phyloP scores from a whole-genome alignment of 1,140 invertebrate genomes.

The Bombus waltoni region DNA sequence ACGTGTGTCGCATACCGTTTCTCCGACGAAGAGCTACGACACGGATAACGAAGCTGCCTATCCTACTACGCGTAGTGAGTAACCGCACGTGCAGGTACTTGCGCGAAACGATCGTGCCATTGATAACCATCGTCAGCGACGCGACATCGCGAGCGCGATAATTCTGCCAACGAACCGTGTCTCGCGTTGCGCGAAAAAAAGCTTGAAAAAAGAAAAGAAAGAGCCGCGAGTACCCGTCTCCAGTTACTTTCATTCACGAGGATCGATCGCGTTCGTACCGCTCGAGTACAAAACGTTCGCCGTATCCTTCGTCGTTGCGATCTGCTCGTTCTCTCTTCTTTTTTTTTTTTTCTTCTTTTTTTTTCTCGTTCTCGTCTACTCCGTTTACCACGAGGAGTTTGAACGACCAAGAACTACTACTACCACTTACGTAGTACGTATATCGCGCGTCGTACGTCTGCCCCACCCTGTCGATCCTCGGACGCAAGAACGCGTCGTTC shows the following conservation, averaged over 20 bases:
- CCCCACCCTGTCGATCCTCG: too few relatives aligned
- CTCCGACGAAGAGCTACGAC: too few relatives aligned
- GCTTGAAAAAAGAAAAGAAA: background rate
- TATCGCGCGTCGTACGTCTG: too few relatives aligned
- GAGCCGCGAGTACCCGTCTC: background rate
- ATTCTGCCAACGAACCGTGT: background rate
- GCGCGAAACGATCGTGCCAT: background rate
- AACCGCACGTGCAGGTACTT: background rate
- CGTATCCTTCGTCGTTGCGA: background rate
- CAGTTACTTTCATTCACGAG: conserved; percentile 13
- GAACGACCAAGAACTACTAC: too few relatives aligned
- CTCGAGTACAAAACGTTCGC: background rate
- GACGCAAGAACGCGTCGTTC: background rate
- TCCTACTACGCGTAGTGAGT: background rate
- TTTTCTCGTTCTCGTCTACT: too few relatives aligned
- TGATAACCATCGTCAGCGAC: background rate
- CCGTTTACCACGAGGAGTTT: too few relatives aligned
- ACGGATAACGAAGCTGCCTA: too few relatives aligned
- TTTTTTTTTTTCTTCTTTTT: too few relatives aligned
- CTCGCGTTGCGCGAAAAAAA: conserved; percentile 1
- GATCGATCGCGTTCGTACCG: background rate
- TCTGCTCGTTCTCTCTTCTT: background rate
- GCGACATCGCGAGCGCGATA: background rate
- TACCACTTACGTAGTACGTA: too few relatives aligned
- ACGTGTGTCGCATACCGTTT: too few relatives aligned